Conservation (phyloP, 2,113 vertebrate genomes). For the Daubentonia madagascariensis region DNA sequence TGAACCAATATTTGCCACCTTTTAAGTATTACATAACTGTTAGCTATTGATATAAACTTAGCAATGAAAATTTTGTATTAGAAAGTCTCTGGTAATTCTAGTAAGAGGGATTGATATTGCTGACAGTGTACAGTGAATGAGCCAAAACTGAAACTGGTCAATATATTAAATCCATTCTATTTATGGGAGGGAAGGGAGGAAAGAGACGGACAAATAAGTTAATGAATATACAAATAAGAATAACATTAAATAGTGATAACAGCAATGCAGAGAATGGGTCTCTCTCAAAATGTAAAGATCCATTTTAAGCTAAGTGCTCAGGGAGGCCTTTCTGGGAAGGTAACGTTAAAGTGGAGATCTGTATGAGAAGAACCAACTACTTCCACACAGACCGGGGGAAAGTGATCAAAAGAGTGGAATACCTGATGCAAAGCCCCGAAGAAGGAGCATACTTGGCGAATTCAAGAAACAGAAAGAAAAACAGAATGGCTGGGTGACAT, state of each 20-base stretch:
- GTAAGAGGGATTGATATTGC: not conserved
- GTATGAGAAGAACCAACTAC: not conserved
- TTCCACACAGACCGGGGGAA: not conserved
- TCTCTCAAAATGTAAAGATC: no score
- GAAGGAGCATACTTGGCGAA: not conserved
- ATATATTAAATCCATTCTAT: not conserved
- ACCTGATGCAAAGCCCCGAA: not conserved
- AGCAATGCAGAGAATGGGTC: not conserved
- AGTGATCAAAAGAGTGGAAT: not conserved
- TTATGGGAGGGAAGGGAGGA: not conserved
- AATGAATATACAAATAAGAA: not conserved
- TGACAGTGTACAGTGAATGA: not conserved
- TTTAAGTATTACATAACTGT: not conserved
- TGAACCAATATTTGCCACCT: not conserved
- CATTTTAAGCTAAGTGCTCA: not conserved
- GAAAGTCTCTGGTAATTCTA: not conserved
- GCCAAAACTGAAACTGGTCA: not conserved
- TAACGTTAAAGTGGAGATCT: not conserved
- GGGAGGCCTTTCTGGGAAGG: not conserved
- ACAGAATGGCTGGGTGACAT: not conserved
- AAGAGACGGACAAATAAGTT: not conserved
- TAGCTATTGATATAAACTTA: not conserved
- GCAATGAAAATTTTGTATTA: not conserved
- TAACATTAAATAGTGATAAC: not conserved
- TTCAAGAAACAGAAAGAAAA: not conserved